phyloP scores from a whole-genome alignment of 2,113 vertebrate genomes.

The Equus quagga region DNA sequence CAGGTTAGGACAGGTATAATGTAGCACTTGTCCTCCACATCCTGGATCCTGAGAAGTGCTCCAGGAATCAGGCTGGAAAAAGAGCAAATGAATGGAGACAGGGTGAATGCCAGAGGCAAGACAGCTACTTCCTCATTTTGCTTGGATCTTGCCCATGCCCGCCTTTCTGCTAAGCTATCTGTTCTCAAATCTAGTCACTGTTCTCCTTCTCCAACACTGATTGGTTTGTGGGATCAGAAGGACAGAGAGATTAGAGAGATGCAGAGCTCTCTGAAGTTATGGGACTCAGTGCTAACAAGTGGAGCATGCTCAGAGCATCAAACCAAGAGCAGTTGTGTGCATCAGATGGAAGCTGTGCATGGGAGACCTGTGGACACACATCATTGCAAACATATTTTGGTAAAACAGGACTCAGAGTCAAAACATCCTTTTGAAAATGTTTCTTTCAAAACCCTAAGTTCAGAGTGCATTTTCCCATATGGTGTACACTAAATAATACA shows the following conservation, averaged over 20 bases:
- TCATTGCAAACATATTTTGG: fast-evolving
- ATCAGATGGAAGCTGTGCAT: fast-evolving
- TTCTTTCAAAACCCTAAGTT: neutral
- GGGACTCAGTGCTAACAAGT: fast-evolving
- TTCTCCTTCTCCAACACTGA: too few relatives aligned
- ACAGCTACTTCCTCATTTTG: neutral
- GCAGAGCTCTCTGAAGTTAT: neutral
- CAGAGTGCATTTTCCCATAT: neutral
- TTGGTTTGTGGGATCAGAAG: neutral
- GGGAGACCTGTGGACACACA: fast-evolving
- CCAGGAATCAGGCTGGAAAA: fast-evolving
- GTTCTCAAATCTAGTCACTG: fast-evolving
- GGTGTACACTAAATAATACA: neutral
- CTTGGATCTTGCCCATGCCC: fast-evolving
- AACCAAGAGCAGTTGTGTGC: fast-evolving
- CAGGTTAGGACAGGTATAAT: fast-evolving
- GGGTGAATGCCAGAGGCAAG: neutral
- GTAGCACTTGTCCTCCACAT: fast-evolving
- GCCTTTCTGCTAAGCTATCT: neutral
- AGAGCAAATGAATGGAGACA: fast-evolving
- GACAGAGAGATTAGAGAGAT: too few relatives aligned
- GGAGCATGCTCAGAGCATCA: too few relatives aligned
- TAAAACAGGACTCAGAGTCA: neutral
- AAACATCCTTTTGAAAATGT: neutral
- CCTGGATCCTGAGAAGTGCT: fast-evolving